A percentile compares a stretch with the other conserved stretches of the same genome.
Evolutionary conservation across 1,140 invertebrate genomes (phyloP).

Genomic region (Atta texana): DNA sequence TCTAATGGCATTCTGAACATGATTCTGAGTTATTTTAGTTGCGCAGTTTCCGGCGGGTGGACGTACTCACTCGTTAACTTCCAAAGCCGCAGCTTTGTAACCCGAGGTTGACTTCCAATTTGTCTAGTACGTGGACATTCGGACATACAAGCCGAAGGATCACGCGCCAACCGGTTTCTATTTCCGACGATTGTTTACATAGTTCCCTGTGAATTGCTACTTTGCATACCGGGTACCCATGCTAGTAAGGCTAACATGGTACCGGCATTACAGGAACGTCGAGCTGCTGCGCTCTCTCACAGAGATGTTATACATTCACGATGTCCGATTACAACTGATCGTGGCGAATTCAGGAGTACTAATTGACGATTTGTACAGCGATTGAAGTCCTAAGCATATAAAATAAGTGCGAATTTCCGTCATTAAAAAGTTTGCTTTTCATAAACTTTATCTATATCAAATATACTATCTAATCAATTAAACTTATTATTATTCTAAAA

Average conservation of each 20-base stretch:
- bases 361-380: neutral
- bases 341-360: neutral
- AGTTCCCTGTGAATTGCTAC: conserved; percentile 28
- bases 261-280: neutral
- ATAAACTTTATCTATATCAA: neutral
- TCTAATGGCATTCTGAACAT: neutral
- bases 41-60: neutral
- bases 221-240: conserved; percentile 16
- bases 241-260: conserved; percentile 17
- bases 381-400: neutral
- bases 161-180: conserved; percentile 18
- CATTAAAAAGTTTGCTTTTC: neutral
- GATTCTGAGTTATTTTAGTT: conserved; percentile 8
- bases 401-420: neutral
- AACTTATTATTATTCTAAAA: too few species aligned
- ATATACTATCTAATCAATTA: too few species aligned
- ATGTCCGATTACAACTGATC: conserved; percentile 1
- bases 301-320: conserved; percentile 3
- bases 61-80: conserved; percentile 24
- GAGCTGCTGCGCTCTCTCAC: conserved; percentile 3
- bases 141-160: conserved; percentile 56
- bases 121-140: conserved; percentile 9
- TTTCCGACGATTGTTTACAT: conserved; percentile 45
- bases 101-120: conserved; percentile 41
- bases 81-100: conserved; percentile 34